Conservation (phyloP, 2,113 vertebrate species). For the Zeus faber region DNA sequence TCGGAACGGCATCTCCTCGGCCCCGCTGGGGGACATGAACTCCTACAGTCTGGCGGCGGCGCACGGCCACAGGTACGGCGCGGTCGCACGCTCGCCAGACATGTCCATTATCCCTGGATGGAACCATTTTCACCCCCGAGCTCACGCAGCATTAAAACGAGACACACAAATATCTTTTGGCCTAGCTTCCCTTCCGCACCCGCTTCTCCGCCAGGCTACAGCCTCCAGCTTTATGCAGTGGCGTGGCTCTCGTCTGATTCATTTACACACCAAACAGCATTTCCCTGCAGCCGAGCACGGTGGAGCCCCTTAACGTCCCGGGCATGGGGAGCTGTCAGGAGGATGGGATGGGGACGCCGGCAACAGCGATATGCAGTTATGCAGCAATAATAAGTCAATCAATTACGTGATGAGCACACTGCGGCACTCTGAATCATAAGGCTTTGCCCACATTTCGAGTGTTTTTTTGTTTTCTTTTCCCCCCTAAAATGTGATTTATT, state of each 20-base stretch:
- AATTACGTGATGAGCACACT: slow-evolving; percentile 37
- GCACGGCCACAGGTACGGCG: slow-evolving; percentile 78
- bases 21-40: slow-evolving; percentile 76
- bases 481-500: no score
- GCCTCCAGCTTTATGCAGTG: no score
- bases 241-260: not conserved
- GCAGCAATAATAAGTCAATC: slow-evolving; percentile 59
- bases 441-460: slow-evolving; percentile 4
- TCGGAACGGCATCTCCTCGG: slow-evolving; percentile 72
- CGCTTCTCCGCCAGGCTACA: no score
- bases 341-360: no score
- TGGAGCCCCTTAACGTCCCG: slow-evolving; percentile 56
- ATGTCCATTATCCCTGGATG: no score
- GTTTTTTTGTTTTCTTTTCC: no score
- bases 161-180: no score
- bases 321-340: slow-evolving; percentile 37
- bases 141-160: no score
- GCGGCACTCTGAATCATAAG: slow-evolving; percentile 15
- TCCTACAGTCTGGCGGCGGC: slow-evolving; percentile 79
- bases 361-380: no score
- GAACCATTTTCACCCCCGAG: no score
- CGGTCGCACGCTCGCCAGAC: slow-evolving; percentile 2
- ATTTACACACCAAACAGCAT: slow-evolving; percentile 30
- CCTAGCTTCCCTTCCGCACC: no score
- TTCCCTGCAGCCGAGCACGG: slow-evolving; percentile 41